Base-by-base conservation (phyloP, 30 jellyfish, hydroid and myxozoan species). In the Aurelia coerulea region DNA sequence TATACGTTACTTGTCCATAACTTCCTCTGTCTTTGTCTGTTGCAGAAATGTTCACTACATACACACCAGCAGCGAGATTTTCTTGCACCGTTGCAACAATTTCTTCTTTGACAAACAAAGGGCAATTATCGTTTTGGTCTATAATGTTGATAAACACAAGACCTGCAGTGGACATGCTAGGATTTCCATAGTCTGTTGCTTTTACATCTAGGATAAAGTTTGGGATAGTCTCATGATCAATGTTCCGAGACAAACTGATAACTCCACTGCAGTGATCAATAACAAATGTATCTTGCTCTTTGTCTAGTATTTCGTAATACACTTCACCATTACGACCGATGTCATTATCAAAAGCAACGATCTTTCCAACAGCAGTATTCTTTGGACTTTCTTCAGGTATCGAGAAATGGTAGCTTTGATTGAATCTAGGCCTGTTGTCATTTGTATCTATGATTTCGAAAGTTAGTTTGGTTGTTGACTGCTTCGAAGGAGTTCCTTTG, bases 181-280 rank as follows among this genome's bases (percentile, higher is more conserved):
- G 90, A 0, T 23, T 18, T 58, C 98, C 98, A 73, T 64, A 74
- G 73, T 93, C 98, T 39, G 80, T 33, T 14, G 97, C 98, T 33
- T 46, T 64, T 52, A 93, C 89, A 19, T 80, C 86, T 0, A 93
- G 62, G 46, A 80, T 70, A 69, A 71, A 93, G 56, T 76, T 74
- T 59, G 88, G 93, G 19, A 73, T 54, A 1, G 68, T 56, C 78
- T 90, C 97, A 37, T 68, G 68, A 66, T 90, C 97, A 7, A 90
- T 17, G 29, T 1, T 31, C 10, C 79, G 39, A 23, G 86, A 6
- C 10, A 70, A 37, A 15, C 84, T 32, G 62, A 90, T 56, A 10
- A 32, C 84, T 16, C 97, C 97, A 49, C 88, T 90, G 33, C 76
- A 34, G 62, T 66, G 72, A 46, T 90, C 92, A 39, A 90, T 46